phyloP scores from a whole-genome alignment of 1,140 invertebrate genomes.

The Chlorops oryzae region DNA sequence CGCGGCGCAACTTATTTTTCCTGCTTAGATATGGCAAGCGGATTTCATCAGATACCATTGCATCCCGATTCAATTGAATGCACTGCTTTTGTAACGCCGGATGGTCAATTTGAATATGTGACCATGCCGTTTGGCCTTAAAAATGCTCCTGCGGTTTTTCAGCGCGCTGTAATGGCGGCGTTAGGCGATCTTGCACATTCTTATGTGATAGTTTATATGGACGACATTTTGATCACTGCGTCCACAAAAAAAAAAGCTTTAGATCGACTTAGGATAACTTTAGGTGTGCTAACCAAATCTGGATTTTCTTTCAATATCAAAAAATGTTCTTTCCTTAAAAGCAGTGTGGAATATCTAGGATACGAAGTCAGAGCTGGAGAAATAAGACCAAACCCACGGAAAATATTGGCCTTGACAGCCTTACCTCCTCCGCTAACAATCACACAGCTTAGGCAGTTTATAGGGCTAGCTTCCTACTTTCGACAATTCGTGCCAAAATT shows the following conservation, averaged over 20 bases:
- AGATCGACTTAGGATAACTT: not conserved
- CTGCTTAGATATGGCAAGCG: conserved; percentile 45
- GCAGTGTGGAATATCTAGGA: not conserved
- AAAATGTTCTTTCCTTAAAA: conserved; percentile 1
- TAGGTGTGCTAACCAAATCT: not conserved
- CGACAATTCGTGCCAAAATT: conserved; percentile 13
- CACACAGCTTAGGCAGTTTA: conserved; percentile 13
- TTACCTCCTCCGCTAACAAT: no score
- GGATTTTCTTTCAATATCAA: not conserved
- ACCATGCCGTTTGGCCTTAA: no score
- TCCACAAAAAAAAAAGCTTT: not conserved
- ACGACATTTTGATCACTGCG: no score
- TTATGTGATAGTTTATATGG: no score
- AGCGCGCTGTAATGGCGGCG: no score
- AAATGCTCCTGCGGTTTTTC: no score
- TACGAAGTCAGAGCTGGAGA: not conserved
- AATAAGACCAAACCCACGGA: not conserved
- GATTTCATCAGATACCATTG: conserved; percentile 42
- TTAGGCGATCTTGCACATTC: conserved; percentile 16
- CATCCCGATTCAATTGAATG: conserved; percentile 15
- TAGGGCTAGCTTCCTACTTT: conserved; percentile 15
- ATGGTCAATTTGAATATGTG: no score
- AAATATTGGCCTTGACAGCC: no score
- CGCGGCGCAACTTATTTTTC: conserved; percentile 36
- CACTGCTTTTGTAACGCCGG: conserved; percentile 33